Evolutionary conservation across 2,113 vertebrate genomes (phyloP).

Genomic region (Entosphenus tridentatus): DNA sequence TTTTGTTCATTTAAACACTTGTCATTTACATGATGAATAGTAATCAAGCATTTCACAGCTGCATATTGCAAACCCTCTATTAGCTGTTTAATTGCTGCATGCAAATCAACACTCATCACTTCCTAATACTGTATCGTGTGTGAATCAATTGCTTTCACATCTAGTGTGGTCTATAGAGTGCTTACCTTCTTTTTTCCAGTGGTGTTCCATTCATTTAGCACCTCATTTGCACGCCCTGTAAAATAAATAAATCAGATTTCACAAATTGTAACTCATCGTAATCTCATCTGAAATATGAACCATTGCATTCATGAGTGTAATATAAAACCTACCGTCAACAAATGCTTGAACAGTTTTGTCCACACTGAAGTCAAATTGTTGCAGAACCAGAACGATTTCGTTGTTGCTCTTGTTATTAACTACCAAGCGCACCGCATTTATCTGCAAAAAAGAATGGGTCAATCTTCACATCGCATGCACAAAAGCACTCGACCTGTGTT

Average conservation of each 20-base stretch:
- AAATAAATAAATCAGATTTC: conserved; percentile 17
- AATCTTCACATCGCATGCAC: too few relatives aligned
- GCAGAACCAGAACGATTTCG: conserved; percentile 37
- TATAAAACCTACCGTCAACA: conserved; percentile 27
- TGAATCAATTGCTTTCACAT: too few relatives aligned
- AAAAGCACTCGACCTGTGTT: too few relatives aligned
- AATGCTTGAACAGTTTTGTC: conserved; percentile 42
- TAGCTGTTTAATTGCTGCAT: too few relatives aligned
- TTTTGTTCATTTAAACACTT: too few relatives aligned
- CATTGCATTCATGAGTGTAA: conserved; percentile 5
- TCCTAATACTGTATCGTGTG: too few relatives aligned
- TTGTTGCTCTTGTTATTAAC: conserved; percentile 42
- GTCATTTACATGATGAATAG: too few relatives aligned
- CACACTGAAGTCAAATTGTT: conserved; percentile 38
- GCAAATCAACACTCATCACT: too few relatives aligned
- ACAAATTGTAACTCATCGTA: conserved; percentile 15
- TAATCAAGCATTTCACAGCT: too few relatives aligned
- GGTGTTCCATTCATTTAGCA: conserved; percentile 42
- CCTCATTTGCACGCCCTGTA: conserved; percentile 29
- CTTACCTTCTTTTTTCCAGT: conserved; percentile 42
- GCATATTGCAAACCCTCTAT: too few relatives aligned
- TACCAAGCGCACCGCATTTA: conserved; percentile 31
- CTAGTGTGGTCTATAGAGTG: conserved; percentile 7
- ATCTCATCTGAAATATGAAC: conserved; percentile 15
- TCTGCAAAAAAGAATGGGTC: conserved; percentile 18